Percentiles rank a stretch among this genome's conserved stretches.
Evolutionary conservation across 1,140 invertebrate genomes (phyloP).

Genomic region (Apis cerana): DNA sequence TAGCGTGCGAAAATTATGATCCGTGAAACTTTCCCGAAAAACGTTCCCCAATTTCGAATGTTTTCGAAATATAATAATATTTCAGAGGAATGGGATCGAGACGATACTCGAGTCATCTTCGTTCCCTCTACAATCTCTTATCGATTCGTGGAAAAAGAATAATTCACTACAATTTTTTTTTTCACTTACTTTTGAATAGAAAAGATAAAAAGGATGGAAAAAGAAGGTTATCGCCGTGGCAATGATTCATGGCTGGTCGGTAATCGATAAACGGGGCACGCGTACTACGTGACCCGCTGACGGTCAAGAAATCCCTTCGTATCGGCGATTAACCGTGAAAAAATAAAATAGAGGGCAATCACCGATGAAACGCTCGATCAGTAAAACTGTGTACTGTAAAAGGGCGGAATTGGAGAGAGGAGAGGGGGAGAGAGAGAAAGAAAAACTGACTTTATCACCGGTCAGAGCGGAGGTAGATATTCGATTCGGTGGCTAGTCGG

Average conservation of each 20-base stretch:
- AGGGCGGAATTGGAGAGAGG: neutral
- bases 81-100: neutral
- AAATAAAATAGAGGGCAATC: too few species aligned
- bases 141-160: neutral
- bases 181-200: too few species aligned
- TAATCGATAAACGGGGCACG: neutral
- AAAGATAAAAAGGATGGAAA: neutral
- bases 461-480: constrained; percentile 1
- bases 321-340: neutral
- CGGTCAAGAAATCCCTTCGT: constrained; percentile 28
- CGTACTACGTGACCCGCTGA: constrained; percentile 21
- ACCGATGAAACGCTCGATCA: too few species aligned
- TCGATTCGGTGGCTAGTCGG: neutral
- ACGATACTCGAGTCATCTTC: neutral
- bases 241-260: neutral
- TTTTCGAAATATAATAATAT: neutral
- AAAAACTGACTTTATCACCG: constrained; percentile 6
- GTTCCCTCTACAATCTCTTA: neutral
- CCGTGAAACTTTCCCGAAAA: neutral
- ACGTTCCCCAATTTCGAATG: too few species aligned
- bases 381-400: neutral
- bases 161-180: neutral
- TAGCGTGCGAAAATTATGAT: neutral
- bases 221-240: neutral
- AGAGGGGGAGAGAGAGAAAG: too few species aligned